Percentiles rank a stretch among this genome's conserved stretches.
phyloP scores from a whole-genome alignment of 2,113 vertebrate species.

The Chaetodon auriga region DNA sequence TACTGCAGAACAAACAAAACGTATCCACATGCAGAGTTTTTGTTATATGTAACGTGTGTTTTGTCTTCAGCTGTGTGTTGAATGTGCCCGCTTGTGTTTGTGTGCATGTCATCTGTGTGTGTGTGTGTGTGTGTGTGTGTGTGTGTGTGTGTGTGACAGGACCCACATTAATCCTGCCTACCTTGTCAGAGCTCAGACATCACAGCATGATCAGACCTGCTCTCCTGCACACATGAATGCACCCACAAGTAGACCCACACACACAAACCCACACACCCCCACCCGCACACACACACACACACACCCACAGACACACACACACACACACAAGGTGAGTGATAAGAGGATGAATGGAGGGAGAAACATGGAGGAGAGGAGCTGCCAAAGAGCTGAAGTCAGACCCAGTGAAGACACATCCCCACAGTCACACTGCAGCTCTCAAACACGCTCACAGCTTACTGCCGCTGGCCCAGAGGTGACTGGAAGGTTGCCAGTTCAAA shows the following conservation, averaged over 20 bases:
- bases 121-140: background rate
- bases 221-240: conserved; percentile 42
- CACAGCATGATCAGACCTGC: conserved; percentile 68
- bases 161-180: conserved; percentile 35
- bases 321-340: background rate
- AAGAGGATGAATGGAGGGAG: conserved; percentile 36
- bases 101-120: background rate
- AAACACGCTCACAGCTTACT: conserved; percentile 23
- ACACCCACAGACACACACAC: background rate
- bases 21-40: background rate
- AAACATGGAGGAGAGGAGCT: conserved; percentile 30
- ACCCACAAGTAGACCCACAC: conserved; percentile 21
- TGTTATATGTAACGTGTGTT: background rate
- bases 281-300: conserved; percentile 32
- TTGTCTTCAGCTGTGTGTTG: conserved; percentile 8
- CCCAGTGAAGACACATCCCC: conserved; percentile 10
- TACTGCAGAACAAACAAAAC: background rate
- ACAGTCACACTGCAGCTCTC: conserved; percentile 32
- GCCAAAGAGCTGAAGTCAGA: conserved; percentile 33
- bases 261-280: conserved; percentile 15
- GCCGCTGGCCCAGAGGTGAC: conserved; percentile 21
- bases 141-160: conserved; percentile 23
- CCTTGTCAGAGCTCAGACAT: conserved; percentile 62
- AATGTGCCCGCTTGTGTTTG: background rate
- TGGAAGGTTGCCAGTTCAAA: conserved; percentile 46